Conservation (phyloP, 2,797 vertebrate species). For the Yasuhikotakia modesta region DNA sequence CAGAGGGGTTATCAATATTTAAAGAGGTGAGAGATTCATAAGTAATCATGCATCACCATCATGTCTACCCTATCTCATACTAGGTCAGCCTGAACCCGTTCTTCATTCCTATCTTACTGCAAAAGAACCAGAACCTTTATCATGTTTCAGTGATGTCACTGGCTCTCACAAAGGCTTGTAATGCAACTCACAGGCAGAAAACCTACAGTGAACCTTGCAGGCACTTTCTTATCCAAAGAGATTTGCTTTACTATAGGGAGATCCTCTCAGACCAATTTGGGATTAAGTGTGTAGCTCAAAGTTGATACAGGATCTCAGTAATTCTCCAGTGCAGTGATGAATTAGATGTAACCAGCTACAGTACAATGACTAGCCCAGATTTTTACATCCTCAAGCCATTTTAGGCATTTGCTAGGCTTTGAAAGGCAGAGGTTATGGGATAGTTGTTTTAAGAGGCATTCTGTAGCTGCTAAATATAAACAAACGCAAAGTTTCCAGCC, state of each 20-base stretch:
- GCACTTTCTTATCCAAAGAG: slow-evolving; percentile 14
- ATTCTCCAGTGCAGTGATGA: neutral
- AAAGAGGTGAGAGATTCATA: slow-evolving; percentile 8
- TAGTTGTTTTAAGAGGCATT: no score
- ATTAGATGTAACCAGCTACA: neutral
- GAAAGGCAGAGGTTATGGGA: neutral
- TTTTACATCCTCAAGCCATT: neutral
- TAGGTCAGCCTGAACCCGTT: neutral
- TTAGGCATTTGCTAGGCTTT: neutral
- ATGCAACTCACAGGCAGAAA: neutral
- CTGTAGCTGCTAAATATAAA: no score
- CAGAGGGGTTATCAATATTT: slow-evolving; percentile 18
- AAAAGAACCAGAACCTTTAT: neutral
- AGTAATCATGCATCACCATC: neutral
- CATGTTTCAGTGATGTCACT: neutral
- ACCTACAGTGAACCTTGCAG: neutral
- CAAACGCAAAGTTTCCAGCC: no score
- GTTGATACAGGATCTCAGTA: neutral
- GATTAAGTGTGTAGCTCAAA: neutral
- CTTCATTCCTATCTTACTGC: neutral
- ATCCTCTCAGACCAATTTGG: neutral
- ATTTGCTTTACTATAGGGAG: neutral
- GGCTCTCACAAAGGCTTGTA: neutral
- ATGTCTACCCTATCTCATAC: slow-evolving; percentile 15
- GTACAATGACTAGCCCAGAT: neutral